Evolutionary conservation across 2,888 invertebrate genomes (phyloP).

Genomic region (Mythimna pallens): DNA sequence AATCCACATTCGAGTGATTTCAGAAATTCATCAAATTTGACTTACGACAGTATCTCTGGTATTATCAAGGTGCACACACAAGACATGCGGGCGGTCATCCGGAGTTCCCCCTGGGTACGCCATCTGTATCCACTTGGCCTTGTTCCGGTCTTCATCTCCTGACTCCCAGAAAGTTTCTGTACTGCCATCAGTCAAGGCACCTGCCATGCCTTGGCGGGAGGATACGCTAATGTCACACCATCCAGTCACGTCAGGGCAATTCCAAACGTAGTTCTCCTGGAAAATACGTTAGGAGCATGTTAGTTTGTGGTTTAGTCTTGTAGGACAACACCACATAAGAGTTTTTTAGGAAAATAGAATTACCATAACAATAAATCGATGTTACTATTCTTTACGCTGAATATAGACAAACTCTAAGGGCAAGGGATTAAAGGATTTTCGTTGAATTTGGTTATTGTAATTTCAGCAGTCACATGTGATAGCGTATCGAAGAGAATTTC

Average conservation of each 20-base stretch:
- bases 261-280: slow-evolving; percentile 91
- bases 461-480: no score
- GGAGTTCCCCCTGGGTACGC: slow-evolving; percentile 82
- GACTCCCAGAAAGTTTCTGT: slow-evolving; percentile 99
- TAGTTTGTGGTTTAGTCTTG: background rate
- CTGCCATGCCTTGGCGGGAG: slow-evolving; percentile 98
- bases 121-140: slow-evolving; percentile 95
- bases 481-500: no score
- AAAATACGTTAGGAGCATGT: slow-evolving; percentile 10
- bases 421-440: no score
- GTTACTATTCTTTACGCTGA: no score
- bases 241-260: slow-evolving; percentile 94
- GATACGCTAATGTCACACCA: slow-evolving; percentile 96
- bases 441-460: no score
- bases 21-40: background rate
- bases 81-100: slow-evolving; percentile 92
- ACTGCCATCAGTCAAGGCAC: slow-evolving; percentile 97
- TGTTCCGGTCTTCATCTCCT: slow-evolving; percentile 98
- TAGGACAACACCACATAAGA: no score
- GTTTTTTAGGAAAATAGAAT: no score
- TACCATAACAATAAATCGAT: no score
- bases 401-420: no score
- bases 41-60: slow-evolving; percentile 96
- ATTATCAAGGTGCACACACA: slow-evolving; percentile 98
- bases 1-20: no score